Percentiles rank a stretch among this genome's conserved stretches.
Evolutionary conservation across 2,888 invertebrate species (phyloP).

Genomic region (Germaria angustata): DNA sequence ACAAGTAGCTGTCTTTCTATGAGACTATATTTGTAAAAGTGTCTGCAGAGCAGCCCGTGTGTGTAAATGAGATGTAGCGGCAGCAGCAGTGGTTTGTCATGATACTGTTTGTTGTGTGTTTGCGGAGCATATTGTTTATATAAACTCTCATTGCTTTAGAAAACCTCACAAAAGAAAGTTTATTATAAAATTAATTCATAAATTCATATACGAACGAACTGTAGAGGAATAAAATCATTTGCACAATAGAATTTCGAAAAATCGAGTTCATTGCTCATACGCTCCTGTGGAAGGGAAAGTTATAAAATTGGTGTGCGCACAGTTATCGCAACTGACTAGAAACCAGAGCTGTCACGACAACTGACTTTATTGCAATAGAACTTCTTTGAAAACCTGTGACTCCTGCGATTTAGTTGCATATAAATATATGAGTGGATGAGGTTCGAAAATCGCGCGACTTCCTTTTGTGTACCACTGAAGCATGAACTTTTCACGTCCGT

Average conservation of each 20-base stretch:
- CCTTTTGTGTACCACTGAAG: too few species aligned
- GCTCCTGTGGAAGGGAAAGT: too few species aligned
- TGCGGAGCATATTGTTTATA: not conserved
- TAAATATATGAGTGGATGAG: too few species aligned
- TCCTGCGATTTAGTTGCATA: too few species aligned
- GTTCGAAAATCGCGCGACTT: too few species aligned
- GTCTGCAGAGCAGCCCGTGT: not conserved
- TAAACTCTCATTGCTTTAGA: conserved; percentile 25
- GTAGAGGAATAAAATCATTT: not conserved
- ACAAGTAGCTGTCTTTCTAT: not conserved
- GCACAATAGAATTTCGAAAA: not conserved
- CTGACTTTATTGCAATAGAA: too few species aligned
- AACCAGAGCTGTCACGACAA: too few species aligned
- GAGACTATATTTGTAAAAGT: not conserved
- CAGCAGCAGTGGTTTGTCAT: not conserved
- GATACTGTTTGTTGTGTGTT: not conserved
- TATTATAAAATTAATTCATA: conserved; percentile 64
- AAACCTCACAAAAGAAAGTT: conserved; percentile 33
- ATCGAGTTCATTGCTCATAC: too few species aligned
- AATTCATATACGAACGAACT: conserved; percentile 38
- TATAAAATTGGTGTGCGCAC: too few species aligned
- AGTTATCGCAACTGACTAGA: too few species aligned
- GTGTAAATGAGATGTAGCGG: not conserved
- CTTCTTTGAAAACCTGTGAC: too few species aligned
- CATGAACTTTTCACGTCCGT: too few species aligned